phyloP scores from a whole-genome alignment of 2,797 vertebrate genomes.

The Rachycentron canadum region DNA sequence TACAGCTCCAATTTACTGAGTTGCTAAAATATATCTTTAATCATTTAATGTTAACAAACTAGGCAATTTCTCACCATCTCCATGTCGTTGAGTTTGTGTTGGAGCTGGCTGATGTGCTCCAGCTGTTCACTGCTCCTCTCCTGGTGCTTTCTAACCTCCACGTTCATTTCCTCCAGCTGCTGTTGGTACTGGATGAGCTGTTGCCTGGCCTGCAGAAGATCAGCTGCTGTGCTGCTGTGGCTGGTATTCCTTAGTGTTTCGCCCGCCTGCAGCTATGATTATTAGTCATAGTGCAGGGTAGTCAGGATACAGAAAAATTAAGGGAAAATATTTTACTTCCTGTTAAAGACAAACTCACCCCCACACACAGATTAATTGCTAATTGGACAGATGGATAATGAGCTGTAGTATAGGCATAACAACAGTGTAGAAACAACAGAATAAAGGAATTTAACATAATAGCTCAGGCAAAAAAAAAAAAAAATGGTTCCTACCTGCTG shows the following conservation, averaged over 20 bases:
- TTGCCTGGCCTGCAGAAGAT: slow-evolving; percentile 93
- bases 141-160: slow-evolving; percentile 82
- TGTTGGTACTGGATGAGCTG: slow-evolving; percentile 92
- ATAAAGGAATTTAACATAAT: background rate
- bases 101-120: slow-evolving; percentile 83
- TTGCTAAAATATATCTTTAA: background rate
- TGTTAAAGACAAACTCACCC: background rate
- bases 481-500: slow-evolving; percentile 88
- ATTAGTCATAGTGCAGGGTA: slow-evolving; percentile 11
- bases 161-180: slow-evolving; percentile 89
- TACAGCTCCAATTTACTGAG: background rate
- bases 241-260: slow-evolving; percentile 94
- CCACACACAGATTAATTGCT: background rate
- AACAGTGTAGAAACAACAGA: background rate
- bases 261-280: slow-evolving; percentile 92
- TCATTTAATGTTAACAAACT: background rate
- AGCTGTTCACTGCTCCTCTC: slow-evolving; percentile 85
- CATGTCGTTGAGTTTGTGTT: slow-evolving; percentile 82
- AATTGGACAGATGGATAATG: background rate
- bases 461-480: background rate
- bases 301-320: background rate
- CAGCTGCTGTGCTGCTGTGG: slow-evolving; percentile 93
- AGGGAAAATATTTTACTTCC: background rate
- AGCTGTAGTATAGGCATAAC: background rate
- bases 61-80: slow-evolving; percentile 85